Base-by-base conservation (phyloP, 2,888 invertebrate species). In the Cantharis lateralis region DNA sequence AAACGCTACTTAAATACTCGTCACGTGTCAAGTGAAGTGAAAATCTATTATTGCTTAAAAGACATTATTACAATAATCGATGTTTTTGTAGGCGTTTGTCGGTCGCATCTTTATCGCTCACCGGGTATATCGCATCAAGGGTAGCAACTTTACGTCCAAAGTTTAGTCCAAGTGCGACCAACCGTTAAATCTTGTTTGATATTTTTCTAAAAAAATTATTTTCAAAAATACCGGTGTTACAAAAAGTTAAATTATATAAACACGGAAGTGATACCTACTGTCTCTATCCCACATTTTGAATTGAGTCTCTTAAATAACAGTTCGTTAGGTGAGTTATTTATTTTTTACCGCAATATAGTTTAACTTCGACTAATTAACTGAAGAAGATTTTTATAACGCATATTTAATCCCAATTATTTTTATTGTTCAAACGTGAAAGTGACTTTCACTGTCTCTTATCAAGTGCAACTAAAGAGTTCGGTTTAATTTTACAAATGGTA, bases 1-100 rank as follows among this genome's bases (percentile, higher is more conserved):
- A 66, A 66, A 66, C 24, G 64, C 64, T 66, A 61, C 70, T 70
- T 70, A 62, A 24, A 71, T 62, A n/a, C 15, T 20, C 71, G 24
- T 71, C 71, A 71, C 71, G 71, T 71, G 62, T 71, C 32, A 28
- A 10, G 32, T 71, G 61, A 71, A 71, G 71, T 71, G 71, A 71
- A 71, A 71, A 71, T 62, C 26, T 63, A 61, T 62, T 66, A 66
- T 66, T 66, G 64, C 24, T 62, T 24, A 15, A 71, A 28, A 62
- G 13, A 32, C 26, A 15, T 71, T 15, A 62, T 71, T 26, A 62
- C 15, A 71, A 71, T 71, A 16, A 71, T 71, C 20, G 48, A 48
- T 48, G 48, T 62, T 70, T 66, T 24, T 48, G 70, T 70, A 32
- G 70, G 70, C 48, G 70, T 13, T 69, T 18, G 20, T 20, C 32